phyloP scores from a whole-genome alignment of 2,113 vertebrate genomes.

The Clarias magur region DNA sequence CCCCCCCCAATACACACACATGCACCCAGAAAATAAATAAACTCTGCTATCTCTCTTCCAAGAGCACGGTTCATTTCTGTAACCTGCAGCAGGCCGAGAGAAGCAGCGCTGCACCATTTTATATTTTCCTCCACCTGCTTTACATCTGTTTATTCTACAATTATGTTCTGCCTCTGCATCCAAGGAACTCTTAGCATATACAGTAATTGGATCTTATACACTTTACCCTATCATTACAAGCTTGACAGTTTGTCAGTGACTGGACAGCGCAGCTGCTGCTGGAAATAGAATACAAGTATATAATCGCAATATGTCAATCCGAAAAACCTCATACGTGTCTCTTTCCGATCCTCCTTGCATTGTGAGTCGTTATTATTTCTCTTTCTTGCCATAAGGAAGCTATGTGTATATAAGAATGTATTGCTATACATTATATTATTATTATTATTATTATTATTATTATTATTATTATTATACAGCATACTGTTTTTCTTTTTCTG shows the following conservation, averaged over 20 bases:
- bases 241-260: conserved; percentile 45
- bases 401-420: no score
- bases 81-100: conserved; percentile 1
- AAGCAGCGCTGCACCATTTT: conserved; percentile 20
- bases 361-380: conserved; percentile 19
- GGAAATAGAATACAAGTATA: neutral
- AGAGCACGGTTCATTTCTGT: neutral
- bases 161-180: conserved; percentile 43
- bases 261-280: conserved; percentile 35
- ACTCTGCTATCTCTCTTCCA: neutral
- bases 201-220: conserved; percentile 49
- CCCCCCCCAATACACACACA: neutral
- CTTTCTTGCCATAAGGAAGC: neutral
- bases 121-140: conserved; percentile 23
- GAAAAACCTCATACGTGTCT: neutral
- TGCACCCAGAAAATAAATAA: neutral
- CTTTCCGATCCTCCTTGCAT: neutral
- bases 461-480: no score
- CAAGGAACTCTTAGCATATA: conserved; percentile 40
- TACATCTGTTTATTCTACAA: conserved; percentile 17
- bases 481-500: no score
- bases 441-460: no score
- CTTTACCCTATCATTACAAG: conserved; percentile 47
- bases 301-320: conserved; percentile 30
- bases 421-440: no score